These are phyloP conservation scores for Platycnemis pennipes DNA, from an alignment of 2,888 invertebrate species.

Conservation along the genomic window DNA sequence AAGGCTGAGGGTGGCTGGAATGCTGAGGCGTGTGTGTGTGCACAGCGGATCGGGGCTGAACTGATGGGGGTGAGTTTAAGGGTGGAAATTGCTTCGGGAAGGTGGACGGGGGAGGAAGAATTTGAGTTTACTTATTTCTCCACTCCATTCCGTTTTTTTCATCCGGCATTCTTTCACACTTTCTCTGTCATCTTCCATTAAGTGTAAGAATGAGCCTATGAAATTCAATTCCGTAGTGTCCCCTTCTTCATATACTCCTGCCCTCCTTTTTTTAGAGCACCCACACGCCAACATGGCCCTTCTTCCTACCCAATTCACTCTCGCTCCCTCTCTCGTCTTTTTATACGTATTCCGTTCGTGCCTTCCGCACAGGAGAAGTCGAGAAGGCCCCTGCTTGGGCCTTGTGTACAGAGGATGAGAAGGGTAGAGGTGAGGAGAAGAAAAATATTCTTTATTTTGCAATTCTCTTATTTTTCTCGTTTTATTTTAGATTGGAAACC, in stretches of 20 bases:
- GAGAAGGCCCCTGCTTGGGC: not conserved
- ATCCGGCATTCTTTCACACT: not conserved
- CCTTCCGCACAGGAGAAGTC: too few species aligned
- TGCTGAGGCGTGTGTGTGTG: not conserved
- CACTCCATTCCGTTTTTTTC: not conserved
- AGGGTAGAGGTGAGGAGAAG: not conserved
- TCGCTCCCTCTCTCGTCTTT: not conserved
- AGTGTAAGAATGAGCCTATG: constrained; percentile 4
- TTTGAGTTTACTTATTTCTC: constrained; percentile 3
- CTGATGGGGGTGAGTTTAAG: too few species aligned
- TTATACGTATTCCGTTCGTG: too few species aligned
- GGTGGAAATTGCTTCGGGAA: not conserved
- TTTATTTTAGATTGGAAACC: not conserved
- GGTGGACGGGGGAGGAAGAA: not conserved
- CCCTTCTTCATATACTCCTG: not conserved
- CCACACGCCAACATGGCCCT: too few species aligned
- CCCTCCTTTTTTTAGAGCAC: not conserved
- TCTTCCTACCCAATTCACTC: not conserved
- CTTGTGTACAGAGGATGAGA: not conserved
- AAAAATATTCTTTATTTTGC: constrained; percentile 6
- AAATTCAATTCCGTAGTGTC: constrained; percentile 29
- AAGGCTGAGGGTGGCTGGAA: not conserved
- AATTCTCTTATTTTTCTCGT: not conserved
- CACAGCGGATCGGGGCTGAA: too few species aligned
- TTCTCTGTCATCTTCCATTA: constrained; percentile 53